Conservation (phyloP, 1,140 invertebrate species). For the Leptinotarsa undecemlineata region DNA sequence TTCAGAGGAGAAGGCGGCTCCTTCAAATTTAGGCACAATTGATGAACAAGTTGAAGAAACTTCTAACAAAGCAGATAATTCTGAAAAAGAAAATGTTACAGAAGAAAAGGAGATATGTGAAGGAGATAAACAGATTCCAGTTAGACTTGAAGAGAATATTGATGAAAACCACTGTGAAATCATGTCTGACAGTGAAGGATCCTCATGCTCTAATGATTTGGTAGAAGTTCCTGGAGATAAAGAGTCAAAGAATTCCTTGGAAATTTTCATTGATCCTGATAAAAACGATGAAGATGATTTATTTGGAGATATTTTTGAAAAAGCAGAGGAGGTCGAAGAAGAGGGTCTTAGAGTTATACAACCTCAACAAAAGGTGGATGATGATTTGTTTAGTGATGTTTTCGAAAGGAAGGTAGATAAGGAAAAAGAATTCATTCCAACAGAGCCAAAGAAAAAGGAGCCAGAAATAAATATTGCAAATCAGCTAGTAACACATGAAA, state of each 20-base stretch:
- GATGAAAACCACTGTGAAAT: constrained; percentile 29
- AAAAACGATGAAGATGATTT: constrained; percentile 65
- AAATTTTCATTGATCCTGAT: constrained; percentile 54
- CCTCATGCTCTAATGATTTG: constrained; percentile 57
- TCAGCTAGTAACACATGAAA: no score
- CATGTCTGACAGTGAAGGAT: constrained; percentile 38
- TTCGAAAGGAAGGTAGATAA: constrained; percentile 22
- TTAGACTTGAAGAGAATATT: not conserved
- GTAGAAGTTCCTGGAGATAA: constrained; percentile 59
- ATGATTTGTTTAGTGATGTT: constrained; percentile 38
- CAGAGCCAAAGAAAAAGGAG: no score
- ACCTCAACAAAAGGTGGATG: constrained; percentile 8
- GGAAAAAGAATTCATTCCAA: constrained; percentile 21
- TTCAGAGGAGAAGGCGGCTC: not conserved
- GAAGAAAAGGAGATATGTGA: not conserved
- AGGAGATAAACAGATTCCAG: not conserved
- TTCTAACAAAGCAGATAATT: no score
- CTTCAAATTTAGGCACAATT: not conserved
- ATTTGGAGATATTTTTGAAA: constrained; percentile 68
- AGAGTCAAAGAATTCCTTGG: constrained; percentile 38
- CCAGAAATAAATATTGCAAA: constrained; percentile 18
- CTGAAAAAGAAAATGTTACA: not conserved
- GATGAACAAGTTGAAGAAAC: not conserved
- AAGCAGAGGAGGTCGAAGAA: constrained; percentile 15
- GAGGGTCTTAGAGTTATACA: not conserved